Evolutionary conservation across 2,797 vertebrate species (phyloP).

Genomic region (Leptoclinus maculatus): DNA sequence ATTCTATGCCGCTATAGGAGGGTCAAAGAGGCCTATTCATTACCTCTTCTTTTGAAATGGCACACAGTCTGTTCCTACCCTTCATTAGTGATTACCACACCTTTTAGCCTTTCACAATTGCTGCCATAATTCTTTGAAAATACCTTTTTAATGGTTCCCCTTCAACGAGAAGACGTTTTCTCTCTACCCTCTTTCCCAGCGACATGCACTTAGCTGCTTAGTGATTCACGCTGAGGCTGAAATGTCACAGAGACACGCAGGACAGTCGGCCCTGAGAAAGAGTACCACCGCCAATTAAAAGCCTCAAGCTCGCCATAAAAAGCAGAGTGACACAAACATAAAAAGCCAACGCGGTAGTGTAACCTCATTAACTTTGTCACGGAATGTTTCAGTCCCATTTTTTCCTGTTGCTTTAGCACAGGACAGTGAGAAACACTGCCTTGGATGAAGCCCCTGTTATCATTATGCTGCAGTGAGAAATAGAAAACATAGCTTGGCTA

Average conservation of each 20-base stretch:
- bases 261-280: conserved; percentile 62
- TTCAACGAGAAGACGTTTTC: conserved; percentile 64
- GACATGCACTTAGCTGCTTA: conserved; percentile 69
- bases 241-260: conserved; percentile 75
- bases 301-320: conserved; percentile 66
- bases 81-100: conserved; percentile 82
- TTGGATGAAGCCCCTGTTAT: conserved; percentile 6
- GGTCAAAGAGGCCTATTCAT: conserved; percentile 80
- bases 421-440: conserved; percentile 44
- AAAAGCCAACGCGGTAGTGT: conserved; percentile 71
- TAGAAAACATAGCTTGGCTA: conserved; percentile 31
- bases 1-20: conserved; percentile 64
- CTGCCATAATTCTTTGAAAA: conserved; percentile 79
- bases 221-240: conserved; percentile 74
- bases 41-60: conserved; percentile 80
- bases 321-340: conserved; percentile 67
- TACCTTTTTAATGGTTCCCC: conserved; percentile 79
- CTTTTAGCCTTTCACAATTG: conserved; percentile 79
- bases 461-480: conserved; percentile 23
- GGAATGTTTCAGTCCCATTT: conserved; percentile 56
- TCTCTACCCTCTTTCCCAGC: conserved; percentile 58
- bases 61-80: conserved; percentile 75
- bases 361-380: conserved; percentile 79
- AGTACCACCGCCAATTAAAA: conserved; percentile 78
- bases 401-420: conserved; percentile 50